phyloP scores from a whole-genome alignment of 2,113 vertebrate species.

The Tretioscincus oriximinensis region DNA sequence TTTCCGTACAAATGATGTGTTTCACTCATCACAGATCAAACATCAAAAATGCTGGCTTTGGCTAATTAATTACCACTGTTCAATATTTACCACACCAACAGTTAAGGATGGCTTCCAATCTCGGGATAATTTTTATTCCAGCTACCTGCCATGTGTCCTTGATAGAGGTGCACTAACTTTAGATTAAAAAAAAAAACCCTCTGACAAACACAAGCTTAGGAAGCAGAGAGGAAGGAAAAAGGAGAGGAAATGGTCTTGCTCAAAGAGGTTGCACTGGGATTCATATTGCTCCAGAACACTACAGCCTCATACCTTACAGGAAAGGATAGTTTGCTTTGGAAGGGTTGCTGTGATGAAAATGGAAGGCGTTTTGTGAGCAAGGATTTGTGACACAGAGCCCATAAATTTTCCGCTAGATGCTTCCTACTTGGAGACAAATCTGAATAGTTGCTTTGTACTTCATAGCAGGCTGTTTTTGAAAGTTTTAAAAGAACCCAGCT shows the following conservation, averaged over 20 bases:
- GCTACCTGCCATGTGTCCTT: constrained; percentile 53
- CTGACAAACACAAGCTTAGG: constrained; percentile 58
- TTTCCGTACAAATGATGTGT: neutral
- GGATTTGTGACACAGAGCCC: constrained; percentile 39
- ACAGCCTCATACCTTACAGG: constrained; percentile 58
- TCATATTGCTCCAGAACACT: constrained; percentile 71
- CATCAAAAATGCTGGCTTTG: constrained; percentile 4
- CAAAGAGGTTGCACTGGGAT: constrained; percentile 71
- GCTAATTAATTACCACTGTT: neutral
- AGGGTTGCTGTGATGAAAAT: constrained; percentile 52
- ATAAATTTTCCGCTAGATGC: constrained; percentile 15
- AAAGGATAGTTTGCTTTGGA: constrained; percentile 77
- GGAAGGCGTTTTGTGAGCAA: neutral
- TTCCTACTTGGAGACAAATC: neutral
- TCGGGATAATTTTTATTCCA: constrained; percentile 30
- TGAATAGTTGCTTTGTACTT: constrained; percentile 12
- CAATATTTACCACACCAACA: neutral
- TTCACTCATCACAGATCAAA: constrained; percentile 1
- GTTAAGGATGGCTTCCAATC: neutral
- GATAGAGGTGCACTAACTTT: constrained; percentile 19
- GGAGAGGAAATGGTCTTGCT: constrained; percentile 76
- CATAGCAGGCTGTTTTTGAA: constrained; percentile 4
- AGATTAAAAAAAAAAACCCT: constrained; percentile 53
- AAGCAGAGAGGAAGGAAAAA: constrained; percentile 79
- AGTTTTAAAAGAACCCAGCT: neutral